Percentiles rank a stretch among this genome's conserved stretches.
These are phyloP conservation scores for Mesopsocus fuscifrons DNA, from an alignment of 2,888 invertebrate genomes.

Conservation along the genomic window DNA sequence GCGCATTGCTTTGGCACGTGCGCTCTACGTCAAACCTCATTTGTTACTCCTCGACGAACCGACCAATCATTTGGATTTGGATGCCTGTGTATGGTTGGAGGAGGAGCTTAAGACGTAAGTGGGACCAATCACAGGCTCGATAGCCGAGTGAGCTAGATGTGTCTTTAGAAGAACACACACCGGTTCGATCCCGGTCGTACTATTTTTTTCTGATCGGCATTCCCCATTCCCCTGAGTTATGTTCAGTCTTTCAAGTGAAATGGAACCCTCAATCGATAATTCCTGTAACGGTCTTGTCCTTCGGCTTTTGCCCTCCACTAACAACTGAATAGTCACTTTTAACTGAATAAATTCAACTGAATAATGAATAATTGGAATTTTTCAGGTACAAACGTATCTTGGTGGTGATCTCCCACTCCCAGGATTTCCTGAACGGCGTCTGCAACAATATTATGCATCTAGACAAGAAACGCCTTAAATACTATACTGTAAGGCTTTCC, in stretches of 20 bases:
- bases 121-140: no score
- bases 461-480: constrained; percentile 79
- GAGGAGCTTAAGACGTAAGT: constrained; percentile 79
- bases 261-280: no score
- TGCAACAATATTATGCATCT: constrained; percentile 94
- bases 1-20: constrained; percentile 93
- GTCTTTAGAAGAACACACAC: no score
- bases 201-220: no score
- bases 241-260: not conserved
- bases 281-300: no score
- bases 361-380: no score
- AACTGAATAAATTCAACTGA: no score
- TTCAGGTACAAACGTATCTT: constrained; percentile 82
- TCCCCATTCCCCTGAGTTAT: no score
- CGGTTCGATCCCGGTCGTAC: no score
- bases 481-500: constrained; percentile 53
- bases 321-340: no score
- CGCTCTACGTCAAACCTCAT: constrained; percentile 92
- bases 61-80: constrained; percentile 96
- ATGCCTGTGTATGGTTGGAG: constrained; percentile 99
- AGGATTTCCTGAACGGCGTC: constrained; percentile 97
- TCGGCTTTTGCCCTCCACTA: no score
- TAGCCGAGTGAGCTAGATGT: no score
- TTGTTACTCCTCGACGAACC: constrained; percentile 96
- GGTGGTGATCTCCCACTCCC: constrained; percentile 96